A percentile compares a stretch with the other conserved stretches of the same genome.
phyloP scores from a whole-genome alignment of 2,888 invertebrate species.

The Aethes cnicana region DNA sequence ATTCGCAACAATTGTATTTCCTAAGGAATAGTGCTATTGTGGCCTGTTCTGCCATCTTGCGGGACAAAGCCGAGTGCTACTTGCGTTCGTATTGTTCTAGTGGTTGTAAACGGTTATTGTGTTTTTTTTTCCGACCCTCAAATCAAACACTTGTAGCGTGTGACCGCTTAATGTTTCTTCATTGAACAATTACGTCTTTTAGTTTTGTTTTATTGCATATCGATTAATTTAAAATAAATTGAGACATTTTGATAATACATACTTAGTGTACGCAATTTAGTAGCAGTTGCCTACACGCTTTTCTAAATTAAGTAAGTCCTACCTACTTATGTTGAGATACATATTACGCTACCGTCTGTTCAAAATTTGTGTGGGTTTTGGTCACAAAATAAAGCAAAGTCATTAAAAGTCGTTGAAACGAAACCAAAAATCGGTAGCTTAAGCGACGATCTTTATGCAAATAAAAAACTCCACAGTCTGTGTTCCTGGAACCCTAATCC shows the following conservation, averaged over 20 bases:
- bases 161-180: constrained; percentile 23
- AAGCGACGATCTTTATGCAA: too few relatives aligned
- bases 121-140: constrained; percentile 45
- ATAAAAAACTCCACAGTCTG: constrained; percentile 1
- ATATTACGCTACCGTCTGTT: too few relatives aligned
- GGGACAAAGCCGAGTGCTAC: constrained; percentile 63
- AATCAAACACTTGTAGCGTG: constrained; percentile 11
- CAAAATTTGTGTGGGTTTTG: too few relatives aligned
- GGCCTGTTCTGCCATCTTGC: constrained; percentile 65
- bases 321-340: too few relatives aligned
- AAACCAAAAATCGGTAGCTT: too few relatives aligned
- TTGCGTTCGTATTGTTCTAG: constrained; percentile 71
- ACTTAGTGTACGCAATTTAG: too few relatives aligned
- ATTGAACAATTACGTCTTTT: constrained; percentile 18
- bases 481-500: constrained; percentile 1
- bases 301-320: too few relatives aligned
- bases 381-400: too few relatives aligned
- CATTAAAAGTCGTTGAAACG: too few relatives aligned
- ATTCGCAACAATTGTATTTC: constrained; percentile 73
- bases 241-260: too few relatives aligned
- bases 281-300: too few relatives aligned
- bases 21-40: constrained; percentile 66
- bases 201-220: constrained; percentile 8
- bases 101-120: constrained; percentile 38
- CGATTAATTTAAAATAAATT: not conserved